These are phyloP conservation scores for Leistus spinibarbis DNA, from an alignment of 2,888 invertebrate genomes.

Conservation along the genomic window DNA sequence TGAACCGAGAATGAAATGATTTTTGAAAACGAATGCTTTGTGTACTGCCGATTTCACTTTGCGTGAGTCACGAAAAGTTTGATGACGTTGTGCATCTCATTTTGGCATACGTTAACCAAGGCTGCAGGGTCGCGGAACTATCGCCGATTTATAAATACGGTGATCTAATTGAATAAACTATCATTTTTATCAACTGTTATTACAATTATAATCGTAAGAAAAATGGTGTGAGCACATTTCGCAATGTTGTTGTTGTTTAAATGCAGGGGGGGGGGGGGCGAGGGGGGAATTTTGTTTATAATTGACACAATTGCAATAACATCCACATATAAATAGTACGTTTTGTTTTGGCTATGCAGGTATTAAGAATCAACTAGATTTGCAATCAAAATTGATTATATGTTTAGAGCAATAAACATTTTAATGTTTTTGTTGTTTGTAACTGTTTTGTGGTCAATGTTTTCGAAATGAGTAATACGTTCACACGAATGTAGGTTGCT, in stretches of 20 bases:
- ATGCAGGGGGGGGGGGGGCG: not conserved
- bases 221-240: not conserved
- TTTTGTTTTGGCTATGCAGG: not conserved
- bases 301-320: not conserved
- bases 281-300: not conserved
- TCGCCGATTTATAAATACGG: not conserved
- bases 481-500: no score
- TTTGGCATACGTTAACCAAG: slow-evolving; percentile 29
- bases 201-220: not conserved
- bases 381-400: not conserved
- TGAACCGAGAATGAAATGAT: no score
- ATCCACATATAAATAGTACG: not conserved
- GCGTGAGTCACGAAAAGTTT: slow-evolving; percentile 24
- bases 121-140: slow-evolving; percentile 5
- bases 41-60: slow-evolving; percentile 11
- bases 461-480: no score
- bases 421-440: not conserved
- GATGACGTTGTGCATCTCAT: slow-evolving; percentile 1
- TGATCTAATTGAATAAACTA: not conserved
- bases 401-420: not conserved
- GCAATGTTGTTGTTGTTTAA: not conserved
- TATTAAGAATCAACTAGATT: not conserved
- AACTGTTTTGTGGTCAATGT: no score
- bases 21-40: not conserved
- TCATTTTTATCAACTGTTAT: no score